Base-by-base conservation (phyloP, 2,888 invertebrate genomes). In the Lasioglossum oenotherae region DNA sequence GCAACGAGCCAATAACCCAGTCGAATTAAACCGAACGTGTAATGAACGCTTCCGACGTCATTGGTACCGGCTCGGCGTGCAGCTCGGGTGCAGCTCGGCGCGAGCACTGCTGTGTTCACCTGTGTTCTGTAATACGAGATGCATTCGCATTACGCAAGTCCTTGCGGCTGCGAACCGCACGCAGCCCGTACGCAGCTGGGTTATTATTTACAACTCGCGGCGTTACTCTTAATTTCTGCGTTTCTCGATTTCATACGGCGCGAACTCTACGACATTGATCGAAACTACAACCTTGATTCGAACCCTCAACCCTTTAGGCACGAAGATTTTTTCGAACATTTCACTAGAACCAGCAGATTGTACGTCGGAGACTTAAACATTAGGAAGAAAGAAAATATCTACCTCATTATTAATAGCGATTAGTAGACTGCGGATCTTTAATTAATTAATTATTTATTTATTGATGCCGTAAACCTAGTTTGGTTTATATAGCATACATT, bases 41-140 rank as follows among this genome's bases (percentile, higher is more conserved):
- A 91, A 91, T 82, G 87, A 89, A 87, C 79, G 67, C 77, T 76
- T 38, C 16, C 57, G 74, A 46, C 49, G 79, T 80, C 69, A 73
- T 41, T 79, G 69, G 79, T 81, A 64, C 74, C 35, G 10, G 46
- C 44, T 4, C 23, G 67, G 69, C 23, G 41, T 6, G 67, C 5
- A 4, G 23, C 69, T 67, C 64, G 64, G 16, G 44, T 31, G 53
- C 35, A 35, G 67, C 41, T 41, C 2, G 71, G 41, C 41, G 41
- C 71, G n/a, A 38, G 71, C 71, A n/a, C n/a, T 23, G 57, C 74
- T 57, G 77, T 72, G 87, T 83, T 92, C 92, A 92, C 93, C 92
- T 92, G 91, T 90, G 82, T 87, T 88, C 88, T 88, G 93, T 94
- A 94, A 94, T 88, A 85, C 88, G 93, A 94, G 93, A 93, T 92